Conservation (phyloP, 2,797 vertebrate genomes). For the Sebastes vulpes region DNA sequence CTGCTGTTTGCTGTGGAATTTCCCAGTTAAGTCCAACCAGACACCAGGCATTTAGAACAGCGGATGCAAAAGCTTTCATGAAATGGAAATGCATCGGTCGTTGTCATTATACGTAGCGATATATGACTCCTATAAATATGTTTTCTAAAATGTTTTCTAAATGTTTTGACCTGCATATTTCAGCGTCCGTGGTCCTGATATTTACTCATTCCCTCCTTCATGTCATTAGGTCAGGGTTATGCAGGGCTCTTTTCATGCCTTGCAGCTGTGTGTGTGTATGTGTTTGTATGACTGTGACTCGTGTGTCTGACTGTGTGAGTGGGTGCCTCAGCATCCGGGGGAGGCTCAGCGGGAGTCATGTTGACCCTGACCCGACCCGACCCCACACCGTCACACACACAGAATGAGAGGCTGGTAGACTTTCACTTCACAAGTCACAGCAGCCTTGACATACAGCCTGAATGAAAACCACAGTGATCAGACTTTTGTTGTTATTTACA, state of each 20-base stretch:
- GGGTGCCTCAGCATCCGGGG: not conserved
- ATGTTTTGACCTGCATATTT: not conserved
- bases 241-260: not conserved
- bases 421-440: not conserved
- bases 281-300: not conserved
- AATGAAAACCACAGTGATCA: not conserved
- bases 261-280: not conserved
- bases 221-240: conserved; percentile 2
- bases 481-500: not conserved
- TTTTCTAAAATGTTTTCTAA: not conserved
- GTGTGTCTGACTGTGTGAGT: not conserved
- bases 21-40: not conserved
- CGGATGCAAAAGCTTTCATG: not conserved
- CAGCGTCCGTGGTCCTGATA: not conserved
- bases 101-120: not conserved
- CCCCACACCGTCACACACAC: not conserved
- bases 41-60: not conserved
- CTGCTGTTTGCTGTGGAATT: not conserved
- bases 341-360: not conserved
- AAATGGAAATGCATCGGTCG: not conserved
- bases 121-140: not conserved
- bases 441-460: not conserved
- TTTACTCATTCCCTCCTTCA: not conserved
- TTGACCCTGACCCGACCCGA: conserved; percentile 29
- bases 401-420: not conserved